Evolutionary conservation across 2,113 vertebrate genomes (phyloP).

Genomic region (Petroica traversi): DNA sequence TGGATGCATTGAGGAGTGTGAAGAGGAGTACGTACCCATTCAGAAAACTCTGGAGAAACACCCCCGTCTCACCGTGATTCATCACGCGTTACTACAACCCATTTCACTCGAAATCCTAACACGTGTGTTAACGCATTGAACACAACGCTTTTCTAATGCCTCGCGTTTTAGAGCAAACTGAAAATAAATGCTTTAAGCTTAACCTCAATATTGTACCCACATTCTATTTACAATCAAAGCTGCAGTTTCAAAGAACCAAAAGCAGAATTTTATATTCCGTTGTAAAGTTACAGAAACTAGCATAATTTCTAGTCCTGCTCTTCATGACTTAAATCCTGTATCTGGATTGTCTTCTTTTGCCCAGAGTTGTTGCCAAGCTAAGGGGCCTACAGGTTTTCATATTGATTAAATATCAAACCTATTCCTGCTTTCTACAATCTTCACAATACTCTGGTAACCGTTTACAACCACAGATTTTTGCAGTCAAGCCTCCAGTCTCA

Average conservation of each 20-base stretch:
- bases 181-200: neutral
- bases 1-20: neutral
- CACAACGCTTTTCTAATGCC: fast-evolving
- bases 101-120: neutral
- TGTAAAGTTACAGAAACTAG: neutral
- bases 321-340: fast-evolving
- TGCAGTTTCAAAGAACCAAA: neutral
- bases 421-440: neutral
- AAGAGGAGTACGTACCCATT: neutral
- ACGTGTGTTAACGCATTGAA: neutral
- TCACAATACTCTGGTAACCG: neutral
- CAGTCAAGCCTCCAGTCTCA: neutral
- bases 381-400: neutral
- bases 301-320: neutral
- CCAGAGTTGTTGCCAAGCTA: neutral
- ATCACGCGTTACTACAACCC: neutral
- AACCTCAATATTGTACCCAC: fast-evolving
- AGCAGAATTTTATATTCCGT: neutral
- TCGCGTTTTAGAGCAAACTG: neutral
- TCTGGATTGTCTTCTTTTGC: neutral
- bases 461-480: neutral
- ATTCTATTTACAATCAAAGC: neutral
- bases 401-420: neutral
- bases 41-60: neutral
- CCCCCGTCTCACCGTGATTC: neutral